Conservation (phyloP, 2,888 invertebrate genomes). For the Serripes groenlandicus region DNA sequence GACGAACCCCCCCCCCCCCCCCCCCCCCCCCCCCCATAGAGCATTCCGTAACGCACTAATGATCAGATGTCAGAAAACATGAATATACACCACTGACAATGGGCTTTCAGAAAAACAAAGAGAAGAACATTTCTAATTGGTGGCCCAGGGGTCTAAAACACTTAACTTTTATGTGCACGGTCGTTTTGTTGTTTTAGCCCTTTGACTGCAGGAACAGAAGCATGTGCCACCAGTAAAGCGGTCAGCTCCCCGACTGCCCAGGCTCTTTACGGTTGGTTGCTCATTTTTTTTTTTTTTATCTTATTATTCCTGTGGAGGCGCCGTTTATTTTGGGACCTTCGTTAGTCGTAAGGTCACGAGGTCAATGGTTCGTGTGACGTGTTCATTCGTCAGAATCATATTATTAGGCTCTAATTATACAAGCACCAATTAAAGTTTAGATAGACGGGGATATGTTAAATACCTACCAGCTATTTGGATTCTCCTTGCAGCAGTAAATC, state of each 20-base stretch:
- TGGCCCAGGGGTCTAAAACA: neutral
- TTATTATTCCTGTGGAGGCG: neutral
- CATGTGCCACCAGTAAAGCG: no score
- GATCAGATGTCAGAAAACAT: neutral
- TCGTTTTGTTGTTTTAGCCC: neutral
- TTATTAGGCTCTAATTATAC: neutral
- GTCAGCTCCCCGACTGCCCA: no score
- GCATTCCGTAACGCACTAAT: neutral
- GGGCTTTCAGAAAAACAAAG: neutral
- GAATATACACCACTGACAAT: neutral
- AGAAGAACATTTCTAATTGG: neutral
- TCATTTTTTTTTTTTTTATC: no score
- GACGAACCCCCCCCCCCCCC: no score
- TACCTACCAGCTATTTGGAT: no score
- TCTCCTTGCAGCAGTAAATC: constrained; percentile 1
- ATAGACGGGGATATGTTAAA: no score
- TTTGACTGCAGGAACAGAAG: neutral
- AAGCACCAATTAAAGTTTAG: constrained; percentile 9
- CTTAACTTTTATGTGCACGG: neutral
- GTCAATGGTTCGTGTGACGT: neutral
- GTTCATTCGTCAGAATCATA: neutral
- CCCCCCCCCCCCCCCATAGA: neutral
- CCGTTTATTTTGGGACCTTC: neutral
- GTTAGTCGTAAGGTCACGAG: neutral
- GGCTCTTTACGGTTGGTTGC: no score